Evolutionary conservation across 2,888 invertebrate species (phyloP).

Genomic region (Lordiphosa fenestrarum): DNA sequence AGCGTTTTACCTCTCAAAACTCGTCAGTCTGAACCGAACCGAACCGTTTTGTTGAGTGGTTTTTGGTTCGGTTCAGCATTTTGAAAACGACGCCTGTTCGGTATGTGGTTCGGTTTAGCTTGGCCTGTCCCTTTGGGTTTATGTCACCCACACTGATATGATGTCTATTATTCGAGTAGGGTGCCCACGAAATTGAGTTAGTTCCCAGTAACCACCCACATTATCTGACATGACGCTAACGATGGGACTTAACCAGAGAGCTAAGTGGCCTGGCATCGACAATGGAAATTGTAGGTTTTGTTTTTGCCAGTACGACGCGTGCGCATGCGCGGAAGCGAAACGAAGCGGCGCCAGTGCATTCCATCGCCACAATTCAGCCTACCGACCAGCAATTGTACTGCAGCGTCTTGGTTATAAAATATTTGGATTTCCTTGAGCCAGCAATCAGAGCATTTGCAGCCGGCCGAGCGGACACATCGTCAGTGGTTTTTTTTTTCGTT

Average conservation of each 20-base stretch:
- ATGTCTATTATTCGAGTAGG: neutral
- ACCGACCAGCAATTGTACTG: conserved; percentile 10
- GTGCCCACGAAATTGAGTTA: neutral
- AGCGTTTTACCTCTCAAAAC: no score
- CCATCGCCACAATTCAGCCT: conserved; percentile 37
- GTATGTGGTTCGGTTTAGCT: no score
- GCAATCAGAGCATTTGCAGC: conserved; percentile 58
- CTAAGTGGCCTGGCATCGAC: conserved; percentile 1
- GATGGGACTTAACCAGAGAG: conserved; percentile 32
- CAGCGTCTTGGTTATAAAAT: conserved; percentile 54
- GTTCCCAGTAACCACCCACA: conserved; percentile 2
- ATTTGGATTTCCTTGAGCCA: conserved; percentile 53
- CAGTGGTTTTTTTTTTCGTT: conserved; percentile 21
- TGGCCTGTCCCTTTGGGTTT: neutral
- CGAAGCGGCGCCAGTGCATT: conserved; percentile 35
- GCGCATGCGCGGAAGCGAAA: conserved; percentile 61
- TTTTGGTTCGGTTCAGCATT: no score
- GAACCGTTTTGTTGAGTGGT: no score
- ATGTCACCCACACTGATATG: conserved; percentile 3
- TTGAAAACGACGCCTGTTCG: no score
- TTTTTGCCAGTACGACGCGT: conserved; percentile 44
- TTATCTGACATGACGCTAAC: conserved; percentile 1
- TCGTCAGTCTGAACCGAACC: no score
- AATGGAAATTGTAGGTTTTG: conserved; percentile 52
- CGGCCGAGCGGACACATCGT: conserved; percentile 48